Conservation (phyloP, 2,888 invertebrate species). For the Parnassius smintheus region DNA sequence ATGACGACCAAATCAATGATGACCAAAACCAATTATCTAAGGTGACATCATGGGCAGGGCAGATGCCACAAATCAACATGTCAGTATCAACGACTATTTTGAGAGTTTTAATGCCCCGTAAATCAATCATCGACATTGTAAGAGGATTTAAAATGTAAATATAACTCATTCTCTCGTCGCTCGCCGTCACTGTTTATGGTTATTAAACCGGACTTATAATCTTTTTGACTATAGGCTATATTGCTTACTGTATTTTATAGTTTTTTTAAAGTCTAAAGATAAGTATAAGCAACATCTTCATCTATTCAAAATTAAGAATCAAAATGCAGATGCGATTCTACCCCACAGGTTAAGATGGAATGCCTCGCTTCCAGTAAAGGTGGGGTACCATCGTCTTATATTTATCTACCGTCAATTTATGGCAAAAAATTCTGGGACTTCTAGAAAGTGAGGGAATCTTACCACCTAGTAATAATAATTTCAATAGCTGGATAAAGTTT, state of each 20-base stretch:
- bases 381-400: no score
- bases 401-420: no score
- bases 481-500: no score
- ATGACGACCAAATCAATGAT: slow-evolving; percentile 1
- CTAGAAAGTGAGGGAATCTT: no score
- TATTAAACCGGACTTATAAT: neutral
- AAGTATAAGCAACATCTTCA: no score
- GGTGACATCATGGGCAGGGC: slow-evolving; percentile 20
- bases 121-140: slow-evolving; percentile 27
- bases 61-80: slow-evolving; percentile 23
- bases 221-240: neutral
- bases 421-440: no score
- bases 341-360: no score
- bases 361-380: no score
- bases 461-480: no score
- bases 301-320: no score
- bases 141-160: slow-evolving; percentile 16
- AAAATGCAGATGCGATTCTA: no score
- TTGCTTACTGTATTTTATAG: neutral
- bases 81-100: slow-evolving; percentile 23
- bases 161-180: slow-evolving; percentile 15
- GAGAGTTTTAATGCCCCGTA: slow-evolving; percentile 11
- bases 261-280: neutral
- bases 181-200: slow-evolving; percentile 12
- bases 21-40: slow-evolving; percentile 14